Evolutionary conservation across 1,140 invertebrate genomes (phyloP).

Genomic region (Drosophila pectinifera): DNA sequence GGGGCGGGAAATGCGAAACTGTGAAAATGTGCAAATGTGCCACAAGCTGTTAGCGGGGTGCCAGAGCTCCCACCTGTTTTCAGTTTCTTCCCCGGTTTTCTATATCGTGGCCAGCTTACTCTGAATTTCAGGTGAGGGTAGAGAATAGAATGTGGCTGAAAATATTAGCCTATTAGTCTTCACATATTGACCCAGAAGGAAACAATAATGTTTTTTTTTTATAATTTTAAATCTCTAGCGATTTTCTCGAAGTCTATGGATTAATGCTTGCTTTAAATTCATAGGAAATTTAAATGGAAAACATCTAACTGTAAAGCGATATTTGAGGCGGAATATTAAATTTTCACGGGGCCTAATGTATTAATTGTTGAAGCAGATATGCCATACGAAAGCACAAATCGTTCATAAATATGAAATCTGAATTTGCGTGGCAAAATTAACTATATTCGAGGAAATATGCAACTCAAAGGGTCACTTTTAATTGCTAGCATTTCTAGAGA

Average conservation of each 20-base stretch:
- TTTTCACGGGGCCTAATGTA: not conserved
- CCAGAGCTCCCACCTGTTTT: not conserved
- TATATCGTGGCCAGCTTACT: conserved; percentile 1
- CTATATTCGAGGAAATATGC: not conserved
- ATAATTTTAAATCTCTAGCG: not conserved
- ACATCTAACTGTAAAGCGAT: not conserved
- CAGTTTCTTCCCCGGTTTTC: not conserved
- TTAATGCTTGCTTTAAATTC: no score
- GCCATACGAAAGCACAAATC: not conserved
- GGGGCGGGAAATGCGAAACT: not conserved
- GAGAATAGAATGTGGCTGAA: not conserved
- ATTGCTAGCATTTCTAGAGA: not conserved
- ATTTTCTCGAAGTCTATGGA: no score
- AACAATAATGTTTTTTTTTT: no score
- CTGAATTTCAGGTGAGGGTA: not conserved
- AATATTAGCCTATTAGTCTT: not conserved
- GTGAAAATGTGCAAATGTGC: conserved; percentile 19
- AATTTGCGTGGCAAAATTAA: not conserved
- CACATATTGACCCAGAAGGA: no score
- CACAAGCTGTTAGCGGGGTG: conserved; percentile 33
- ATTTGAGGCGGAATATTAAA: not conserved
- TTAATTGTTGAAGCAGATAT: not conserved
- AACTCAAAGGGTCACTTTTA: not conserved
- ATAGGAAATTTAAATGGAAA: no score
- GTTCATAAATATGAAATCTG: no score